phyloP scores from a whole-genome alignment of 2,888 invertebrate genomes.

The Heliconius hortense region DNA sequence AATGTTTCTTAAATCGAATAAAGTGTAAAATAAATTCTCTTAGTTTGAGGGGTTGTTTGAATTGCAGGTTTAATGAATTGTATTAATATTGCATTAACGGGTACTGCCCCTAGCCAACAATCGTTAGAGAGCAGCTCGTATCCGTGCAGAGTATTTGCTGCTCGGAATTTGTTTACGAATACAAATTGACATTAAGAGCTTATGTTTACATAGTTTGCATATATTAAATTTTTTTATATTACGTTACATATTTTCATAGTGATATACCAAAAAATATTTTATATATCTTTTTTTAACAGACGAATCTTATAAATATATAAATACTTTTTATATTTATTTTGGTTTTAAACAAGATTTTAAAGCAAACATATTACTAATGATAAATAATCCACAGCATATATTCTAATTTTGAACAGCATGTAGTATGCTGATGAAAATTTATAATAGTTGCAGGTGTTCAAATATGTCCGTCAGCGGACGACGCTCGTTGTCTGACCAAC shows the following conservation, averaged over 20 bases:
- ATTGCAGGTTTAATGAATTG: slow-evolving; percentile 81
- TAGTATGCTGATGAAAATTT: slow-evolving; percentile 18
- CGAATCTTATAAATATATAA: no score
- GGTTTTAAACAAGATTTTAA: background rate
- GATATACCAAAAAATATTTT: no score
- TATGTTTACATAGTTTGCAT: slow-evolving; percentile 22
- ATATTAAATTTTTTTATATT: slow-evolving; percentile 4
- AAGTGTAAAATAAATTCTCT: slow-evolving; percentile 46
- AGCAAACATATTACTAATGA: background rate
- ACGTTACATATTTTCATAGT: background rate
- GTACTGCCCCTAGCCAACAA: slow-evolving; percentile 75
- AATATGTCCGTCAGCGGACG: slow-evolving; percentile 62
- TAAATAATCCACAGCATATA: background rate
- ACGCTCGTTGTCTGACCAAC: slow-evolving; percentile 66
- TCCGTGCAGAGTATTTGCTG: slow-evolving; percentile 63
- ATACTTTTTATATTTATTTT: no score
- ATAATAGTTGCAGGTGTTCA: slow-evolving; percentile 49
- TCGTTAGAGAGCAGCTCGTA: slow-evolving; percentile 67
- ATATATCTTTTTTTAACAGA: no score
- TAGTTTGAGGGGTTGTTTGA: slow-evolving; percentile 58
- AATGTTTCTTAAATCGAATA: slow-evolving; percentile 49
- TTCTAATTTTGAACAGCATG: slow-evolving; percentile 25
- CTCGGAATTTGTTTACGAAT: slow-evolving; percentile 77
- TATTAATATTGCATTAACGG: slow-evolving; percentile 82
- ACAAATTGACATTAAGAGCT: slow-evolving; percentile 62